Percentiles rank a stretch among this genome's conserved stretches.
Evolutionary conservation across 2,113 vertebrate genomes (phyloP).

Genomic region (Ariopsis seemanni): DNA sequence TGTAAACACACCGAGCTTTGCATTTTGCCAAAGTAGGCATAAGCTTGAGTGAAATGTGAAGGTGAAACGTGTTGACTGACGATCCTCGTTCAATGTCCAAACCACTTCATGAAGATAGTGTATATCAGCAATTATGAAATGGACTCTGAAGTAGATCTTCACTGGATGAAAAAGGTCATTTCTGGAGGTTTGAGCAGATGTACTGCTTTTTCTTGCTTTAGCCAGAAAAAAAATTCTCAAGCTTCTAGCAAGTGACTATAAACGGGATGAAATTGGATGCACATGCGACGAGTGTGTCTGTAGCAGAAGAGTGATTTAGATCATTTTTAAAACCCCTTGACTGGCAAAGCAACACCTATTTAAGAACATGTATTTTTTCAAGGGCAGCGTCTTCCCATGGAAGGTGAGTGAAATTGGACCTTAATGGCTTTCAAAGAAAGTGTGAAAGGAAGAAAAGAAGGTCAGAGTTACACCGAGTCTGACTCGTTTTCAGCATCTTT

Average conservation of each 20-base stretch:
- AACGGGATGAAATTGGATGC: neutral
- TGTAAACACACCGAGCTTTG: conserved; percentile 27
- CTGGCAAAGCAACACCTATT: conserved; percentile 43
- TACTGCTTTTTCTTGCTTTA: neutral
- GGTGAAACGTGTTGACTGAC: conserved; percentile 26
- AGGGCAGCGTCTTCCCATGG: conserved; percentile 53
- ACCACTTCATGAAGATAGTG: neutral
- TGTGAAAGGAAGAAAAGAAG: conserved; percentile 42
- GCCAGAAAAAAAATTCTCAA: neutral
- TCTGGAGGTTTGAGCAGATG: neutral
- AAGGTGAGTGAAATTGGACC: conserved; percentile 56
- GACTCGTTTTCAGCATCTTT: neutral
- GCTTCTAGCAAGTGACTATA: neutral
- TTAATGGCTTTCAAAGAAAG: conserved; percentile 54
- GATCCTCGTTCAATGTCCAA: neutral
- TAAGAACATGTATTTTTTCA: conserved; percentile 53
- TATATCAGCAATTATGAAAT: neutral
- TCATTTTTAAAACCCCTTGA: conserved; percentile 37
- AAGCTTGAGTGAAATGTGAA: conserved; percentile 24
- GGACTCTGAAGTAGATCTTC: neutral
- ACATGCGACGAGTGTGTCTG: neutral
- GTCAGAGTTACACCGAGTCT: conserved; percentile 13
- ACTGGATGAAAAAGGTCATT: neutral
- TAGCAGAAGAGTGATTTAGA: conserved; percentile 33
- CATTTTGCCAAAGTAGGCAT: conserved; percentile 18